Percentiles rank a stretch among this genome's conserved stretches.
These are phyloP conservation scores for Erythrocercus mccallii DNA, from an alignment of 2,113 vertebrate genomes.

Conservation along the genomic window DNA sequence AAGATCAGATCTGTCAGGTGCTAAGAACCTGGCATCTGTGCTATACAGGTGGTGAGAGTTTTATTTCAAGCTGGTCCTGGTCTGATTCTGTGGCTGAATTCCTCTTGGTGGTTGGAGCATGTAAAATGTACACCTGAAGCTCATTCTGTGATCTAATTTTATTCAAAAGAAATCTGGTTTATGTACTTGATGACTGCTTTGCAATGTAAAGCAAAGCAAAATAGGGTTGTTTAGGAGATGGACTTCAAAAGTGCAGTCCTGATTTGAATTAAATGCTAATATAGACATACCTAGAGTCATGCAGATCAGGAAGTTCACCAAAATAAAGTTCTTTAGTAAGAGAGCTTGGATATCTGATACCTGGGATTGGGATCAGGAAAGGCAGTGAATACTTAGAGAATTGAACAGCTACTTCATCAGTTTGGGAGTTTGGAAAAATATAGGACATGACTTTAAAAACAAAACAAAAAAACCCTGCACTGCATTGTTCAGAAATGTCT, in stretches of 20 bases:
- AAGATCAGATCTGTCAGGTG: neutral
- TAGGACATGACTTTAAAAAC: neutral
- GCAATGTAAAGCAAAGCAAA: slow-evolving; percentile 15
- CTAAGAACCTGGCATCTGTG: neutral
- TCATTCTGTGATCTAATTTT: neutral
- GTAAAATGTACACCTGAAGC: neutral
- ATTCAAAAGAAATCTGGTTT: neutral
- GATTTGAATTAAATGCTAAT: neutral
- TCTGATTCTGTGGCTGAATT: neutral
- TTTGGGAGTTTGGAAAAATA: neutral
- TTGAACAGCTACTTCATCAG: neutral
- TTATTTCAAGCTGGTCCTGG: neutral
- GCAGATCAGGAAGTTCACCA: neutral
- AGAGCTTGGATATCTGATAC: neutral
- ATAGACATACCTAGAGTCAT: neutral
- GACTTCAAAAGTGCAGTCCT: neutral
- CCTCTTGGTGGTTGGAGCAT: neutral
- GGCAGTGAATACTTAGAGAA: neutral
- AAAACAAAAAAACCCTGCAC: neutral
- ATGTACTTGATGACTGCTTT: neutral
- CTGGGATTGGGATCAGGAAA: neutral
- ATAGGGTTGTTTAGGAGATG: neutral
- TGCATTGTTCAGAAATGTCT: neutral
- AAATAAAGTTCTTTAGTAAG: neutral
- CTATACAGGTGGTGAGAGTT: neutral